Percentiles rank a stretch among this genome's conserved stretches.
Conservation (phyloP, 1,140 invertebrate genomes). For the Akabosia matsudoensis region DNA sequence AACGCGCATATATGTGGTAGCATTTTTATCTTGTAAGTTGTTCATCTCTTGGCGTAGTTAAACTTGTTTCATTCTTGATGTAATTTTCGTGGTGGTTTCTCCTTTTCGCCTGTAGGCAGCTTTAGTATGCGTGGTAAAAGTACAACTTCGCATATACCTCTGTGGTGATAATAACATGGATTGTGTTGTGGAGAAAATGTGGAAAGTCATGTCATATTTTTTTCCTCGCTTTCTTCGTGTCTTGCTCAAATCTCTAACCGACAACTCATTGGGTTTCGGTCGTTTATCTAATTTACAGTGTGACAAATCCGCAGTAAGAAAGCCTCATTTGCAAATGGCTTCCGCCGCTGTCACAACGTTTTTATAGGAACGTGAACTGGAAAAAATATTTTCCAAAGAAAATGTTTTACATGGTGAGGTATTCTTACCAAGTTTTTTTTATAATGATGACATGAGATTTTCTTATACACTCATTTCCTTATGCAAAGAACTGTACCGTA, state of each 20-base stretch:
- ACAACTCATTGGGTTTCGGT: constrained; percentile 11
- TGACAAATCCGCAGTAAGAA: constrained; percentile 40
- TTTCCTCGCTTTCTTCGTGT: neutral
- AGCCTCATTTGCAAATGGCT: constrained; percentile 42
- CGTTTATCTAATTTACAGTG: constrained; percentile 41
- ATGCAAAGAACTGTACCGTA: too few species aligned
- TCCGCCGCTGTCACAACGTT: neutral
- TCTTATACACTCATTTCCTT: too few species aligned
- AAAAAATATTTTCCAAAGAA: too few species aligned
- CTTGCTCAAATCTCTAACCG: constrained; percentile 17
- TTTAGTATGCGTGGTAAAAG: neutral
- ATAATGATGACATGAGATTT: too few species aligned
- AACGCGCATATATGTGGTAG: too few species aligned
- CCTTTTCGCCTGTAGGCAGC: neutral
- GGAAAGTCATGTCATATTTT: constrained; percentile 14
- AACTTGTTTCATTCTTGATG: neutral
- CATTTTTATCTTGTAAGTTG: neutral
- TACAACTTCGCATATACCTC: neutral
- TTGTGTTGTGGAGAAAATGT: constrained; percentile 4
- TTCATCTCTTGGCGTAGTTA: neutral
- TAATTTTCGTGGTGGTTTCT: constrained; percentile 14
- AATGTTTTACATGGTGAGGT: too few species aligned
- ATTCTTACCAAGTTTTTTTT: too few species aligned
- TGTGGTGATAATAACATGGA: neutral
- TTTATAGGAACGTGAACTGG: too few species aligned